A percentile compares a stretch with the other conserved stretches of the same genome.
These are phyloP conservation scores for Megaptera novaeangliae DNA, from an alignment of 2,113 vertebrate species.

Conservation along the genomic window DNA sequence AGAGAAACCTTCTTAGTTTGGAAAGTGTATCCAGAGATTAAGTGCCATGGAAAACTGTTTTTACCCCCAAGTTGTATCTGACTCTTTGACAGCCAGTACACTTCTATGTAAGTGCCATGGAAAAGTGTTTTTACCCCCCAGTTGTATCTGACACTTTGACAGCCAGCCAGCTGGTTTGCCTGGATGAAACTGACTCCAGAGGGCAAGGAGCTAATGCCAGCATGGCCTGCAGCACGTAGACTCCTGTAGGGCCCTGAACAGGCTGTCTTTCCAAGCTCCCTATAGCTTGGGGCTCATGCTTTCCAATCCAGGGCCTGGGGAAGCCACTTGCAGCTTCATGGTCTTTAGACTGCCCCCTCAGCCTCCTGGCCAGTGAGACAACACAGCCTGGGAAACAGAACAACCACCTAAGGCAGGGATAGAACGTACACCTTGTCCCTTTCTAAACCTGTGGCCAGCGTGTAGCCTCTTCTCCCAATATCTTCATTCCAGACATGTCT, in stretches of 20 bases:
- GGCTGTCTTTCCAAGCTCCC: background rate
- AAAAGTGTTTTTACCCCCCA: background rate
- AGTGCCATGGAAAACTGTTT: background rate
- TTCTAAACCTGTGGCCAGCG: background rate
- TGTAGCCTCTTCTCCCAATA: background rate
- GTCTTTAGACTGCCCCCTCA: background rate
- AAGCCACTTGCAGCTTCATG: background rate
- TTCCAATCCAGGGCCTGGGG: background rate
- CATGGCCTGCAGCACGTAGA: background rate
- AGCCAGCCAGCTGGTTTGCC: background rate
- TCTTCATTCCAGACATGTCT: background rate
- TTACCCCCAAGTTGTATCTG: no score
- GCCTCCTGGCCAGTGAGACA: background rate
- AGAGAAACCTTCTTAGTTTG: background rate
- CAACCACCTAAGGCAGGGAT: background rate
- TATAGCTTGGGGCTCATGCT: background rate
- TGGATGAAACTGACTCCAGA: background rate
- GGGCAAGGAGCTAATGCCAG: background rate
- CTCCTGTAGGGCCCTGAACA: accelerated
- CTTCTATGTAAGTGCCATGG: background rate
- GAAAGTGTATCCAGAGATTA: background rate
- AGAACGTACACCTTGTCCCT: background rate
- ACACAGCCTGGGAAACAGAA: background rate
- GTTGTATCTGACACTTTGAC: background rate
- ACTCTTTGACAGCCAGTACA: no score